Conservation (phyloP, 2,888 invertebrate genomes). For the Parnassius glacialis region DNA sequence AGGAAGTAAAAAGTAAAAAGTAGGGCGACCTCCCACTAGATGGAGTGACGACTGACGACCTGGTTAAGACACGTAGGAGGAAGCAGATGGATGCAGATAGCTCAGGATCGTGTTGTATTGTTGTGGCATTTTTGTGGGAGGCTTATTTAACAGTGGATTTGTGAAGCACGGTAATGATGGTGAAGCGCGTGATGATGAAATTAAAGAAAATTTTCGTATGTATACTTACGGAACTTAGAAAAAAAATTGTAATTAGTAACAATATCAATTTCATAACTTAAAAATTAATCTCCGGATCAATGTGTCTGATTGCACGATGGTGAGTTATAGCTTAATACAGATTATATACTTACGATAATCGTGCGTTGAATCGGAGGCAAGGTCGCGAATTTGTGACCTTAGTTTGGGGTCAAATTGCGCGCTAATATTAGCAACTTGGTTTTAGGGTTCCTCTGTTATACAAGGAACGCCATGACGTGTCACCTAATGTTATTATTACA, state of each 20-base stretch:
- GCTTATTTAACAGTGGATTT: too few relatives aligned
- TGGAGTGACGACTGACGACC: too few relatives aligned
- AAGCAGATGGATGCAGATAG: too few relatives aligned
- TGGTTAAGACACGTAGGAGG: too few relatives aligned
- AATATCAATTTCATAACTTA: conserved; percentile 10
- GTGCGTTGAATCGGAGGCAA: conserved; percentile 36
- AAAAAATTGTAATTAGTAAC: neutral
- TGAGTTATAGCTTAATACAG: conserved; percentile 31
- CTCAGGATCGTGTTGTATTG: too few relatives aligned
- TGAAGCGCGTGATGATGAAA: too few relatives aligned
- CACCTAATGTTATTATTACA: too few relatives aligned
- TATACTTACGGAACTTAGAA: neutral
- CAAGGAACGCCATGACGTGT: neutral
- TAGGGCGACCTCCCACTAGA: too few relatives aligned
- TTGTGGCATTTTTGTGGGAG: too few relatives aligned
- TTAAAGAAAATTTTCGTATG: too few relatives aligned
- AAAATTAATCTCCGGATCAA: conserved; percentile 33
- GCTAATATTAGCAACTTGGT: conserved; percentile 6
- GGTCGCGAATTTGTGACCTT: conserved; percentile 37
- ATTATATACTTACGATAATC: conserved; percentile 18
- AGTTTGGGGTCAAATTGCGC: conserved; percentile 16
- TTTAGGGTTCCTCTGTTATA: neutral
- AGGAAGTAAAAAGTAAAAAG: too few relatives aligned
- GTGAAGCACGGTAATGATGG: too few relatives aligned
- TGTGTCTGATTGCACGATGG: conserved; percentile 36